phyloP scores from a whole-genome alignment of 1,140 invertebrate genomes.

The Holotrichia oblita region DNA sequence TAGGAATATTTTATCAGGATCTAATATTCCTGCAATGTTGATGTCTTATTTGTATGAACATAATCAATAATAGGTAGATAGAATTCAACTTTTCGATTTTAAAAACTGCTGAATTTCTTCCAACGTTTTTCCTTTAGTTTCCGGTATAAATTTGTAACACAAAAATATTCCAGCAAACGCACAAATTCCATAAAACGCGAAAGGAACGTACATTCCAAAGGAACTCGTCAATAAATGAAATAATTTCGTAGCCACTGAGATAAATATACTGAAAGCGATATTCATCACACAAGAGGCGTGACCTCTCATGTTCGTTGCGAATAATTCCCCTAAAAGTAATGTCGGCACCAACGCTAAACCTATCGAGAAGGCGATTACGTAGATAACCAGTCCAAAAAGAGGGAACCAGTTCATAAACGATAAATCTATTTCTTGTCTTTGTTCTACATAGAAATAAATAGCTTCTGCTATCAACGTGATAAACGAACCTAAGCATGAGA shows the following conservation, averaged over 20 bases:
- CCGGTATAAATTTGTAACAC: slow-evolving; percentile 71
- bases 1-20: too few relatives aligned
- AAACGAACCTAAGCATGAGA: slow-evolving; percentile 68
- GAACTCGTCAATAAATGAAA: slow-evolving; percentile 68
- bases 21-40: too few relatives aligned
- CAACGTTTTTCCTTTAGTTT: too few relatives aligned
- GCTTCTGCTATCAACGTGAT: slow-evolving; percentile 66
- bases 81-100: slow-evolving; percentile 21
- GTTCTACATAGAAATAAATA: slow-evolving; percentile 68
- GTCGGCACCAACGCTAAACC: slow-evolving; percentile 77
- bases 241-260: slow-evolving; percentile 74
- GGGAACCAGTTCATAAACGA: slow-evolving; percentile 58
- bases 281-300: slow-evolving; percentile 65
- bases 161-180: slow-evolving; percentile 71
- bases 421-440: slow-evolving; percentile 57
- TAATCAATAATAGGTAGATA: too few relatives aligned
- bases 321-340: slow-evolving; percentile 77
- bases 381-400: slow-evolving; percentile 71
- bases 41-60: too few relatives aligned
- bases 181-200: slow-evolving; percentile 76
- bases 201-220: slow-evolving; percentile 73
- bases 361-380: slow-evolving; percentile 75
- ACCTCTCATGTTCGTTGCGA: slow-evolving; percentile 72
- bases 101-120: slow-evolving; percentile 62
- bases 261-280: slow-evolving; percentile 74